Evolutionary conservation across 2,797 vertebrate species (phyloP).

Genomic region (Microtus californicus): DNA sequence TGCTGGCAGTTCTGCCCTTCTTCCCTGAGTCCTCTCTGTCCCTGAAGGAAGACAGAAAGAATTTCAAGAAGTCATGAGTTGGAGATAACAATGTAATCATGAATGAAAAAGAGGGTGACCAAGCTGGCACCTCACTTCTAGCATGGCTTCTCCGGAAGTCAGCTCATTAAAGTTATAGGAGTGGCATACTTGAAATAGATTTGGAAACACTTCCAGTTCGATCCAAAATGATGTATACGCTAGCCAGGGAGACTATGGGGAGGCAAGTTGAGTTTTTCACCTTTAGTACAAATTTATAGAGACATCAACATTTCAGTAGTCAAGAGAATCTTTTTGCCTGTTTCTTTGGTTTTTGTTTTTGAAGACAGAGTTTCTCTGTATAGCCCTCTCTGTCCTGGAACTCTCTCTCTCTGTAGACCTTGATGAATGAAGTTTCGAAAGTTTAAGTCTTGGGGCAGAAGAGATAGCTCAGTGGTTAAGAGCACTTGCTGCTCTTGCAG

Average conservation of each 20-base stretch:
- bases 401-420: background rate
- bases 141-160: background rate
- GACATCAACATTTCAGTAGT: background rate
- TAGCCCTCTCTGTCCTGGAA: too few relatives aligned
- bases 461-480: background rate
- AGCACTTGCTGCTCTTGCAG: background rate
- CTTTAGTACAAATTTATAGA: background rate
- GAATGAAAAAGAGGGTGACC: background rate
- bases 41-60: conserved; percentile 36
- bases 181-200: conserved; percentile 40
- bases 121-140: background rate
- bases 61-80: conserved; percentile 36
- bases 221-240: conserved; percentile 33
- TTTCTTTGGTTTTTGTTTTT: background rate
- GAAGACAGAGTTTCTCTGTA: too few relatives aligned
- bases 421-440: conserved; percentile 17
- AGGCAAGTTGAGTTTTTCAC: conserved; percentile 2
- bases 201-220: conserved; percentile 22
- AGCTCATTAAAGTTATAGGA: background rate
- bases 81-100: background rate
- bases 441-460: background rate
- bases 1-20: background rate
- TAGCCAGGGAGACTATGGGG: background rate
- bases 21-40: background rate
- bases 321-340: background rate